Conservation (phyloP, 2,113 vertebrate species). For the Esox niger region DNA sequence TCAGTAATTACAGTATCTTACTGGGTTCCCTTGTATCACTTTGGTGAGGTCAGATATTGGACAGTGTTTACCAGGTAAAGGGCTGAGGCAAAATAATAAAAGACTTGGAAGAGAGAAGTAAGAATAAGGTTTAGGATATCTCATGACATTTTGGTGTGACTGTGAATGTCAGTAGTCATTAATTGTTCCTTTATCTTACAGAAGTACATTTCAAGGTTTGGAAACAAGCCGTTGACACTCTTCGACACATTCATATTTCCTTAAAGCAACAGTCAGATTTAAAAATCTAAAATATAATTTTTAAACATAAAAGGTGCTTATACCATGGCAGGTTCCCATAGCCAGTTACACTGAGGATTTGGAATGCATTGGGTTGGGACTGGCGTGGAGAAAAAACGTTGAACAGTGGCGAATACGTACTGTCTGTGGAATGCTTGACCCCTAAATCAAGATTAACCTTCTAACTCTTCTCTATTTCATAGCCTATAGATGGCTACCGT, state of each 20-base stretch:
- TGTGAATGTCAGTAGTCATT: neutral
- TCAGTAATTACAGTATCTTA: neutral
- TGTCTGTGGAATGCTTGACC: slow-evolving; percentile 3
- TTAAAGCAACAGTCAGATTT: neutral
- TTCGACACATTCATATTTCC: neutral
- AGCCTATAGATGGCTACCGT: slow-evolving; percentile 19
- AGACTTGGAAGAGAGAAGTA: neutral
- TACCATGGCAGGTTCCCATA: neutral
- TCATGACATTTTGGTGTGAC: neutral
- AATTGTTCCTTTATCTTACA: neutral
- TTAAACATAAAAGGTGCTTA: neutral
- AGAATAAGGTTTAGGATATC: neutral
- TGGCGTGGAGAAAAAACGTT: slow-evolving; percentile 11
- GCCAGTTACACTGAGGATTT: neutral
- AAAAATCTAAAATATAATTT: neutral
- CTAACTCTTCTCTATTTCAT: slow-evolving; percentile 4
- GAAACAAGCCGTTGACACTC: neutral
- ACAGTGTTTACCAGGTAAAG: neutral
- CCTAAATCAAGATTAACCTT: slow-evolving; percentile 12
- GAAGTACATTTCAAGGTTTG: neutral
- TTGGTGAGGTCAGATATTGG: neutral
- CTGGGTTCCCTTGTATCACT: slow-evolving; percentile 12
- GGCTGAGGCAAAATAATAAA: neutral
- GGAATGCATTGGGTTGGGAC: neutral
- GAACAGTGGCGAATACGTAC: slow-evolving; percentile 7